Percentiles rank a stretch among this genome's conserved stretches.
Conservation (phyloP, 2,797 vertebrate species). For the Siniperca undulata region DNA sequence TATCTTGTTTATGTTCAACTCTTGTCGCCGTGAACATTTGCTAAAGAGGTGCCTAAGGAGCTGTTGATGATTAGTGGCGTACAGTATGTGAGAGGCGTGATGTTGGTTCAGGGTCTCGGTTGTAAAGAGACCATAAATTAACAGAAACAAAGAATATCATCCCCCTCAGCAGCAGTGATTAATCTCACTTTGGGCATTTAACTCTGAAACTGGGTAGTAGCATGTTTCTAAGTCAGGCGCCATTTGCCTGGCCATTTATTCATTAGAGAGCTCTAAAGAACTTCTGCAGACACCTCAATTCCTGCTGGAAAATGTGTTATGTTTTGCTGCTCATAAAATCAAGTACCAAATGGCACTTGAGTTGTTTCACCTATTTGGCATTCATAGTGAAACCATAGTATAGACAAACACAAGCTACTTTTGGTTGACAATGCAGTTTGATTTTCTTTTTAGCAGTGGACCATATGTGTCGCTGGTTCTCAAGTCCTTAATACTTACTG, state of each 20-base stretch:
- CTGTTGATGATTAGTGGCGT: slow-evolving; percentile 46
- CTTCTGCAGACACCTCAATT: slow-evolving; percentile 49
- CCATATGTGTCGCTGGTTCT: slow-evolving; percentile 22
- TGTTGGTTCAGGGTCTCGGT: slow-evolving; percentile 42
- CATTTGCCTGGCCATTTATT: slow-evolving; percentile 80
- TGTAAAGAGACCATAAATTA: slow-evolving; percentile 72
- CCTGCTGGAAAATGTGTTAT: slow-evolving; percentile 28
- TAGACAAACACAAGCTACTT: slow-evolving; percentile 37
- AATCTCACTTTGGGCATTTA: slow-evolving; percentile 80
- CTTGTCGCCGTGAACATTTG: slow-evolving; percentile 44
- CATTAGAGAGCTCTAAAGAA: slow-evolving; percentile 64
- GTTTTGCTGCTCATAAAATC: slow-evolving; percentile 61
- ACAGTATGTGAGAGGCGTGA: slow-evolving; percentile 51
- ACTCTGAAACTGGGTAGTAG: slow-evolving; percentile 57
- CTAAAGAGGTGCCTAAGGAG: slow-evolving; percentile 52
- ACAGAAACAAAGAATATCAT: slow-evolving; percentile 79
- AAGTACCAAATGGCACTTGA: slow-evolving; percentile 36
- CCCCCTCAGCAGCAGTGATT: slow-evolving; percentile 73
- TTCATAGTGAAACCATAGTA: slow-evolving; percentile 19
- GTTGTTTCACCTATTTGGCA: slow-evolving; percentile 28
- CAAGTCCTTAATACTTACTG: slow-evolving; percentile 8
- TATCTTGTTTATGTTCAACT: slow-evolving; percentile 49
- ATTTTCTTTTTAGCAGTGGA: slow-evolving; percentile 10
- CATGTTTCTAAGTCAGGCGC: slow-evolving; percentile 73
- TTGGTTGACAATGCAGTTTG: slow-evolving; percentile 24